These are phyloP conservation scores for Porites divaricata DNA, from an alignment of 92 coral and sea anemone genomes.

Conservation along the genomic window DNA sequence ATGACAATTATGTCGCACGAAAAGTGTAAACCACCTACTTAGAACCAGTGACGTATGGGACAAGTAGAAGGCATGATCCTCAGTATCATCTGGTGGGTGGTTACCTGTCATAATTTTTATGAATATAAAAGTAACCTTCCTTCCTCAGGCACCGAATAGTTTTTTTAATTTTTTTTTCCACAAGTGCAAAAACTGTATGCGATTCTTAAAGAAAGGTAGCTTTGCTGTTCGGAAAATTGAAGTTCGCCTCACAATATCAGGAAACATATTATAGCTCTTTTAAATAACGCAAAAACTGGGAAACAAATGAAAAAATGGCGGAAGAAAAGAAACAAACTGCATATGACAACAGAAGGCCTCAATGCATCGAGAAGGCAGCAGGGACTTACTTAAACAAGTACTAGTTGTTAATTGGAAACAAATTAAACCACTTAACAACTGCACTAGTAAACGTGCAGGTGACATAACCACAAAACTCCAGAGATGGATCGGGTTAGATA, in stretches of 20 bases:
- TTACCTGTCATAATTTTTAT: neutral
- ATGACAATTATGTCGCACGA: conserved; percentile 19
- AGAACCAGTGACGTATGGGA: neutral
- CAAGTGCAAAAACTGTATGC: neutral
- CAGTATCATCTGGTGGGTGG: neutral
- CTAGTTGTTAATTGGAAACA: conserved; percentile 71
- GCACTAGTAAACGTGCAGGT: neutral
- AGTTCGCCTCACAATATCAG: neutral
- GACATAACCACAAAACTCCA: conserved; percentile 18
- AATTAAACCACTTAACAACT: conserved; percentile 67
- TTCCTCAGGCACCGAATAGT: neutral
- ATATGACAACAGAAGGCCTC: conserved; percentile 13
- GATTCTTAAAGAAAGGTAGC: too few relatives aligned
- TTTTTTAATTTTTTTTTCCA: neutral
- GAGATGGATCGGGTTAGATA: neutral
- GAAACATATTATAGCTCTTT: neutral
- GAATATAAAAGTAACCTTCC: conserved; percentile 24
- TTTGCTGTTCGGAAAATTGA: conserved; percentile 6
- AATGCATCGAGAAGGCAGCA: neutral
- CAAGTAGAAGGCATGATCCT: too few relatives aligned
- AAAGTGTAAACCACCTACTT: conserved; percentile 17
- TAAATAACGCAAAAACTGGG: neutral
- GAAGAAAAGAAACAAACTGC: neutral
- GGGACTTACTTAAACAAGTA: conserved; percentile 13
- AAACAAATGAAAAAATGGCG: neutral